Evolutionary conservation across 2,888 invertebrate genomes (phyloP), one percentile per base, ranked within the genome.

Genomic region (Liopterus haemorrhoidalis): DNA sequence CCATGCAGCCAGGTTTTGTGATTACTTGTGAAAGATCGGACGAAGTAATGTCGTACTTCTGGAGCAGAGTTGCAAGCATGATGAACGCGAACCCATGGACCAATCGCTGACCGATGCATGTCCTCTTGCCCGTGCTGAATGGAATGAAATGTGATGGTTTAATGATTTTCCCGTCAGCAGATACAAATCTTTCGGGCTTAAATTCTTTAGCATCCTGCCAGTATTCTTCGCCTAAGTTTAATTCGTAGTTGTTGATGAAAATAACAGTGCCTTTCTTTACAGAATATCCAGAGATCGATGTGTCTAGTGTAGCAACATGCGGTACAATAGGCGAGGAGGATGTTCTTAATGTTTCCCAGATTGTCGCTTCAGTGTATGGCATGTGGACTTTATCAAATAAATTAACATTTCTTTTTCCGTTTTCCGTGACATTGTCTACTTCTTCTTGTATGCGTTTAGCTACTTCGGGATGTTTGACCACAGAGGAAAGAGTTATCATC

Each of bases 281-380:
- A 0, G 75, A 73, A 57, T 76, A 85, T 0, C 84, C 88, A 28
- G 79, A 76, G 4, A 92, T 78, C 1, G 75, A 71, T 0, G 84
- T 81, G 57, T 85, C 81, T 55, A 81, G 78, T 1, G 85, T 85
- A 0, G 91, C 88, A 0, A 89, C 89, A 60, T 91, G 91, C 0
- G 92, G 92, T 0, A 92, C 91, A 46, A 92, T 91, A 0, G 92
- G 91, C 0, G 91, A 91, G 0, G 89, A 88, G 0, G 85, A 79
- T 41, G 81, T 79, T 37, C 92, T 68, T 1, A 91, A 66, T 1
- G 86, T 82, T 69, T 92, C 92, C 55, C 83, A 74, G 9, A 91
- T 76, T 0, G 85, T 82, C 0, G 87, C 88, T 67, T 88, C 85
- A 0, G 87, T 87, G 62, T 85, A 90, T 0, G 87, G 85, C 70